Percentiles rank a stretch among this genome's conserved stretches.
Conservation (phyloP, 1,140 invertebrate species). For the Rhagoletis zephyria region DNA sequence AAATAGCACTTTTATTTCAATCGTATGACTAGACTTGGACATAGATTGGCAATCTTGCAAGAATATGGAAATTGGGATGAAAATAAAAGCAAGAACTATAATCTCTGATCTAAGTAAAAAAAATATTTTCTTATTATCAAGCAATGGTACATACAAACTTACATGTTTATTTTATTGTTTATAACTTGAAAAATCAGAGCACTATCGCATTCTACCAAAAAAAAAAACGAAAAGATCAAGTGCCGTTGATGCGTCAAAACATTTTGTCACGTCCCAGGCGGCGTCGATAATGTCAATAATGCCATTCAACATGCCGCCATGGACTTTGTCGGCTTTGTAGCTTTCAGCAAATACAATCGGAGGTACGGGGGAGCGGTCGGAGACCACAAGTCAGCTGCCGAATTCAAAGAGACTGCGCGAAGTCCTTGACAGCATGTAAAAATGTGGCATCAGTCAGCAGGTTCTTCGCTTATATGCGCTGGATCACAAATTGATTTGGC, state of each 20-base stretch:
- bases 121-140: no score
- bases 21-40: no score
- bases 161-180: no score
- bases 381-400: constrained; percentile 17
- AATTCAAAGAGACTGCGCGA: neutral
- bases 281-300: constrained; percentile 43
- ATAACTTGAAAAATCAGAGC: constrained; percentile 16
- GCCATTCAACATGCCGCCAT: constrained; percentile 33
- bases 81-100: no score
- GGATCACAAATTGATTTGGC: constrained; percentile 23
- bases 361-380: no score
- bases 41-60: no score
- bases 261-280: constrained; percentile 36
- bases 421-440: constrained; percentile 52
- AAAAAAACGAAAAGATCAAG: neutral
- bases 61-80: no score
- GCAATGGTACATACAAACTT: no score
- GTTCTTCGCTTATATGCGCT: neutral
- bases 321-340: constrained; percentile 28
- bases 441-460: constrained; percentile 23
- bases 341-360: neutral
- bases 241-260: neutral
- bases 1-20: no score
- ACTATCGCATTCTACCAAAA: neutral
- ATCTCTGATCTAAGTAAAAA: no score